A percentile compares a stretch with the other conserved stretches of the same genome.
Evolutionary conservation across 2,888 invertebrate genomes (phyloP).

Genomic region (Patella depressa): DNA sequence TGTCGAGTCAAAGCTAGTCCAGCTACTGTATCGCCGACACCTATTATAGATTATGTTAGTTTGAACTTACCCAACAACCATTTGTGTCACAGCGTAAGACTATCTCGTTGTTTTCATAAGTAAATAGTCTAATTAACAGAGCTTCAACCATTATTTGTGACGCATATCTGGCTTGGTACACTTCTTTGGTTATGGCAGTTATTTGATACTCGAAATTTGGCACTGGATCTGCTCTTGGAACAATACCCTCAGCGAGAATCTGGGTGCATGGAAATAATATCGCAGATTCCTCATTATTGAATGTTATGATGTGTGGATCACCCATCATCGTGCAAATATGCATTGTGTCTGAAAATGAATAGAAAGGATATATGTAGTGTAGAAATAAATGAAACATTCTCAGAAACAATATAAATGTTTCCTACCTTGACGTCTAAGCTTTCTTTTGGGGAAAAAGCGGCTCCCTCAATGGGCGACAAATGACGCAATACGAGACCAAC

Average conservation of each 20-base stretch:
- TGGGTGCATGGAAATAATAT: background rate
- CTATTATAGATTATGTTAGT: too few species aligned
- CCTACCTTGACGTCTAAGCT: too few species aligned
- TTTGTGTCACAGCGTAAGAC: background rate
- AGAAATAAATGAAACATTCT: too few species aligned
- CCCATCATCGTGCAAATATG: background rate
- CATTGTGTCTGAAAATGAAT: background rate
- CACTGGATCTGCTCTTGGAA: background rate
- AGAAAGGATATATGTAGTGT: too few species aligned
- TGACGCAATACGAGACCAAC: too few species aligned
- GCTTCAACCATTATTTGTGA: background rate
- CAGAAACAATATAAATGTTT: too few species aligned
- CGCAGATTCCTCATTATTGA: background rate
- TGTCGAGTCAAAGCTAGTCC: too few species aligned
- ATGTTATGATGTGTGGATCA: background rate
- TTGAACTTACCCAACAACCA: background rate
- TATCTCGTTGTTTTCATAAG: background rate
- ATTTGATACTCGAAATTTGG: background rate
- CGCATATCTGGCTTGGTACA: background rate
- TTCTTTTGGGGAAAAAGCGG: too few species aligned
- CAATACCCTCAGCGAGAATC: background rate
- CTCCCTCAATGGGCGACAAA: too few species aligned
- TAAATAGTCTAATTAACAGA: background rate
- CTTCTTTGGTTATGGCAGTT: background rate
- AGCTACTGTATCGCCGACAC: too few species aligned